Evolutionary conservation across 1,140 invertebrate species (phyloP), one percentile per base, ranked within the genome.

Genomic region (Procambarus clarkii): DNA sequence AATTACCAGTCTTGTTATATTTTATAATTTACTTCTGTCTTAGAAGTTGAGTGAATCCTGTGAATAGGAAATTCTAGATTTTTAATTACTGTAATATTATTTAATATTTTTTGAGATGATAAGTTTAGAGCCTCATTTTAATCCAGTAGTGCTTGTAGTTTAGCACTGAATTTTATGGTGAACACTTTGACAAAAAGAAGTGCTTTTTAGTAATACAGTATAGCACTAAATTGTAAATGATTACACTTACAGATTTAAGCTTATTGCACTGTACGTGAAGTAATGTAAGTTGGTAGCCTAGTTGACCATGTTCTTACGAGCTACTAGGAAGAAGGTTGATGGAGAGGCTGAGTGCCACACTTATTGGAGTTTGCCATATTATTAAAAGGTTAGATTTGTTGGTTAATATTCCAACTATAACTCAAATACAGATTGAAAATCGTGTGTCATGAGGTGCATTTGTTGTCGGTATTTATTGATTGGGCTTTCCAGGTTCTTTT

Each of bases 81-180:
- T 64, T 64, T 64, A 64, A 64, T 64, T 64, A 64, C 18, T 34
- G 34, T 34, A 34, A 34, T 13, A 54, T 54, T 64, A 64, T 64
- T 21, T 18, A 74, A 74, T 34, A 21, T 8, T 4, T 74, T 34
- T 74, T 34, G 21, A 74, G n/a, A 83, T 64, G 45, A 34, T 83
- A 69, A 46, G 69, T 15, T 83, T 69, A 83, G 81, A 83, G 69
- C 58, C 45, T 83, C 48, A 83, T 83, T 83, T 83, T 69, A 83
- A 45, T 83, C 44, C 60, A 69, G 81, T 83, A 83, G 81, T 83
- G 81, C 81, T 69, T 83, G 81, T 83, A 83, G 81, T 69, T 82
- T 54, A 83, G 81, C 81, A 83, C 81, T 46, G 13, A 60, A 83
- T 83, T 64, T 64, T 83, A 83, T n/a, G 69, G 58, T 83, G 60